Percentiles rank a stretch among this genome's conserved stretches.
phyloP scores from a whole-genome alignment of 2,113 vertebrate genomes.

The Toxostoma redivivum region DNA sequence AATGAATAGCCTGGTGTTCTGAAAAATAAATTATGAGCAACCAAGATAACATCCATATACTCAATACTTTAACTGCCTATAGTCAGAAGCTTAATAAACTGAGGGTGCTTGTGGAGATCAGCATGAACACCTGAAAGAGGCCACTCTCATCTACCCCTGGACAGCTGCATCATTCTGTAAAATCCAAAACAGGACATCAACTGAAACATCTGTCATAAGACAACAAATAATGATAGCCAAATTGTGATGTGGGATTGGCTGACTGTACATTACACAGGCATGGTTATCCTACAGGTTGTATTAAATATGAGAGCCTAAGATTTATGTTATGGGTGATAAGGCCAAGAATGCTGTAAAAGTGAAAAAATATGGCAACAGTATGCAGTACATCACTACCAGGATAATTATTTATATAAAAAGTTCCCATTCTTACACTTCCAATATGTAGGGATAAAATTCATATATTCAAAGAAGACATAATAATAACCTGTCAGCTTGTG shows the following conservation, averaged over 20 bases:
- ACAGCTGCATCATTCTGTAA: conserved; percentile 45
- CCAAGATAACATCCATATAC: neutral
- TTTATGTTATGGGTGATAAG: conserved; percentile 74
- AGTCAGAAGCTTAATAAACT: neutral
- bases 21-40: neutral
- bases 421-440: conserved; percentile 71
- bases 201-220: conserved; percentile 30
- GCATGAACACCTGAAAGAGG: neutral
- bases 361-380: conserved; percentile 75
- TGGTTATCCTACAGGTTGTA: conserved; percentile 66
- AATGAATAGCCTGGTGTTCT: neutral
- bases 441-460: conserved; percentile 69
- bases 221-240: conserved; percentile 61
- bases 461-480: conserved; percentile 80
- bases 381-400: conserved; percentile 72
- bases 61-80: neutral
- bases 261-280: conserved; percentile 6
- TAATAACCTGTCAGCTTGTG: conserved; percentile 67
- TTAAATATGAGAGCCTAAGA: conserved; percentile 71
- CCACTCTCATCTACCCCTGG: neutral
- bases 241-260: conserved; percentile 55
- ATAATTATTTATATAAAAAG: conserved; percentile 81
- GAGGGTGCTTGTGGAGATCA: neutral
- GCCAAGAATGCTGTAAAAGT: conserved; percentile 73
- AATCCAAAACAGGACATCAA: conserved; percentile 18